Percentiles rank a stretch among this genome's conserved stretches.
These are phyloP conservation scores for Arion vulgaris DNA, from an alignment of 1,140 invertebrate species.

Conservation along the genomic window DNA sequence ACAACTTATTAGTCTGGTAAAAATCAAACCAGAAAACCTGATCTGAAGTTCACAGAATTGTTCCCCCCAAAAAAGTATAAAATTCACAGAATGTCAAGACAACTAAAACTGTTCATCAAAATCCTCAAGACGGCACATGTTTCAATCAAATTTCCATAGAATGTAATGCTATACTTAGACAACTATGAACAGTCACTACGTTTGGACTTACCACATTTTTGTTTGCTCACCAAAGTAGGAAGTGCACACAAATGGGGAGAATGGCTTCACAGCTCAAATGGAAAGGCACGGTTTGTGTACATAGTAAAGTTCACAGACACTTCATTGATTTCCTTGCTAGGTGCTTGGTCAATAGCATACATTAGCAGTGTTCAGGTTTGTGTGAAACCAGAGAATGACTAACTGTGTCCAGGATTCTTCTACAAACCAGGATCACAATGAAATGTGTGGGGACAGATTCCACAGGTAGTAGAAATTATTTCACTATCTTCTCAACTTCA, in stretches of 20 bases:
- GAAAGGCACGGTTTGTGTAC: slow-evolving; percentile 8
- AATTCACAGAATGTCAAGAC: too few species aligned
- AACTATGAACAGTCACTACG: not conserved
- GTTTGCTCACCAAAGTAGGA: not conserved
- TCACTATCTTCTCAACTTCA: not conserved
- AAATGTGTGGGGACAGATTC: not conserved
- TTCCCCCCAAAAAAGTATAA: too few species aligned
- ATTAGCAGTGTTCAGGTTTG: not conserved
- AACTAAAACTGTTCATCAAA: not conserved
- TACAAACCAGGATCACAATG: not conserved
- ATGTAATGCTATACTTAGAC: not conserved
- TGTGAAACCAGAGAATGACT: not conserved
- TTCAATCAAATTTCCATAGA: not conserved
- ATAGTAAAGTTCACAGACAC: not conserved
- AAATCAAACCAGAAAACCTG: too few species aligned
- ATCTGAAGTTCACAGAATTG: too few species aligned
- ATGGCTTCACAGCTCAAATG: not conserved
- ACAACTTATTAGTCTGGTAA: too few species aligned
- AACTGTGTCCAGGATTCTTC: not conserved
- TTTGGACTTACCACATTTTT: slow-evolving; percentile 20
- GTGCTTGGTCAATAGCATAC: not conserved
- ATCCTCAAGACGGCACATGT: not conserved
- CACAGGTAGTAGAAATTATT: not conserved
- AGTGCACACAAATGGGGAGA: slow-evolving; percentile 10
- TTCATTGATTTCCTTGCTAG: not conserved